These are phyloP conservation scores for Calameuta idolon DNA, from an alignment of 2,888 invertebrate species.

Conservation along the genomic window DNA sequence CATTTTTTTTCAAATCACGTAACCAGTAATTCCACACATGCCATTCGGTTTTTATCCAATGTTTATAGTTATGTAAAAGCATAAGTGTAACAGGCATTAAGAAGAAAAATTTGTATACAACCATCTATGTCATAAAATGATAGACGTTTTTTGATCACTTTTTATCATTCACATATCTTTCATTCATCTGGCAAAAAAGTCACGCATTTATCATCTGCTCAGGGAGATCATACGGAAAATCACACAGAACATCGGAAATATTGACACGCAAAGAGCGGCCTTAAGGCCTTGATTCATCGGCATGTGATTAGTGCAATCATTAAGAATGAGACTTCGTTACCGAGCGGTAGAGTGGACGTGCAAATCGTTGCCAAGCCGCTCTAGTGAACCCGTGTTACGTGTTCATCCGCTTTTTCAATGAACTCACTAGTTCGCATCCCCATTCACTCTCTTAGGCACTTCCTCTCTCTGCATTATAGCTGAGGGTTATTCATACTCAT, in stretches of 20 bases:
- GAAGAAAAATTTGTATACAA: neutral
- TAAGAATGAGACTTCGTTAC: conserved; percentile 26
- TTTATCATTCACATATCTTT: neutral
- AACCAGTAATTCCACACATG: neutral
- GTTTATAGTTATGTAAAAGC: neutral
- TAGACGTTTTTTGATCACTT: neutral
- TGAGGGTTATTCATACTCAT: neutral
- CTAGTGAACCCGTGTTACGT: neutral
- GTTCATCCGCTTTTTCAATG: conserved; percentile 4
- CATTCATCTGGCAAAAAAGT: neutral
- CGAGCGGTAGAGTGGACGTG: conserved; percentile 13
- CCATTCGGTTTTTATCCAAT: neutral
- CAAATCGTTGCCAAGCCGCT: conserved; percentile 3
- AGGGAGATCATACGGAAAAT: neutral
- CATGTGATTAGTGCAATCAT: conserved; percentile 35
- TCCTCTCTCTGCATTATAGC: neutral
- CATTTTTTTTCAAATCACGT: neutral
- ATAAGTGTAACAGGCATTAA: neutral
- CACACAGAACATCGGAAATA: neutral
- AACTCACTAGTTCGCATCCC: neutral
- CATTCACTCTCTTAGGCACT: conserved; percentile 2
- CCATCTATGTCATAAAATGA: neutral
- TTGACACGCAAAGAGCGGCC: neutral
- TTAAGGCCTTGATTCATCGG: conserved; percentile 32
- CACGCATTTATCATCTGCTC: neutral